Evolutionary conservation across 2,113 vertebrate genomes (phyloP).

Genomic region (Hyperoodon ampullatus): DNA sequence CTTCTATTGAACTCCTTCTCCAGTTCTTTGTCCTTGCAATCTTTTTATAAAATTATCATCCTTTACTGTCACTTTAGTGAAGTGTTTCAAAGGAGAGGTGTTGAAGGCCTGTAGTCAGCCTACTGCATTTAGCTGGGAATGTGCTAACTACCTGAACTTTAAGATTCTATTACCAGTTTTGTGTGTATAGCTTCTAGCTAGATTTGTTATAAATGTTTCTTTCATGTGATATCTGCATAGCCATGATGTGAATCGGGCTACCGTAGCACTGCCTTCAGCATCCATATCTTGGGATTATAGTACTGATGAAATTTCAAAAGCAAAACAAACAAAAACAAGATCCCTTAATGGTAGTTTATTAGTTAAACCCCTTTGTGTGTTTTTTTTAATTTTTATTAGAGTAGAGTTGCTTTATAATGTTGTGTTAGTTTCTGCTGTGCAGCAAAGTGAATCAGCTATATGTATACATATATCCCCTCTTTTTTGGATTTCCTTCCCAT

Average conservation of each 20-base stretch:
- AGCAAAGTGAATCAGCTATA: too few species aligned
- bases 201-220: accelerated
- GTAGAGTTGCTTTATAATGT: too few species aligned
- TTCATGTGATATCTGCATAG: neutral
- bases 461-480: too few species aligned
- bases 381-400: neutral
- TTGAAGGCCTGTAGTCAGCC: neutral
- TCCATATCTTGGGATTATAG: neutral
- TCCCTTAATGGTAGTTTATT: neutral
- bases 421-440: too few species aligned
- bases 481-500: too few species aligned
- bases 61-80: neutral
- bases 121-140: neutral
- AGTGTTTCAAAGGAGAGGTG: neutral
- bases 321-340: neutral
- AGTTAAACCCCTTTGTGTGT: neutral
- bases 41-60: neutral
- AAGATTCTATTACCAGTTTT: neutral
- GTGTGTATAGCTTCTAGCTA: neutral
- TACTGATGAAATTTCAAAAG: neutral
- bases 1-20: neutral
- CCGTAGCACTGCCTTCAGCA: accelerated
- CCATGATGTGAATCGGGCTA: accelerated
- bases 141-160: neutral
- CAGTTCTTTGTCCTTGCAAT: neutral